These are phyloP conservation scores for Onchidella celtica DNA, from an alignment of 2,888 invertebrate species.

Conservation along the genomic window DNA sequence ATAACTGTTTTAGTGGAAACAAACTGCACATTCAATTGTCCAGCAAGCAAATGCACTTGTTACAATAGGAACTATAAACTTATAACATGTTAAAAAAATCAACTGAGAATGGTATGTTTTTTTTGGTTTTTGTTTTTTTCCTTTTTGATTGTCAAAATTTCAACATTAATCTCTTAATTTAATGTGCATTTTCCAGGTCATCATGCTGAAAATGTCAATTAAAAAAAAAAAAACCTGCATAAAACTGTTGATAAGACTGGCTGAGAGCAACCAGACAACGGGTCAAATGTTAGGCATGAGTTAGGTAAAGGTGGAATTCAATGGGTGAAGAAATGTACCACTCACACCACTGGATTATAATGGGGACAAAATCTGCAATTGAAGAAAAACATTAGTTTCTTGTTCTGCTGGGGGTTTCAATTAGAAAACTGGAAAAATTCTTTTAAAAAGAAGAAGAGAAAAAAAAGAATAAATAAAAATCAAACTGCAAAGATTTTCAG, in stretches of 20 bases:
- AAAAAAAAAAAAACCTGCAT: neutral
- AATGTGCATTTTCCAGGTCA: neutral
- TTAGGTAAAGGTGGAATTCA: neutral
- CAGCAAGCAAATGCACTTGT: no score
- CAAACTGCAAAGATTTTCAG: no score
- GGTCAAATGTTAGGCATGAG: neutral
- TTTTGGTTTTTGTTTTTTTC: no score
- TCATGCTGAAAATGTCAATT: no score
- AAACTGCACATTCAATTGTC: no score
- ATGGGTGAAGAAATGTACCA: neutral
- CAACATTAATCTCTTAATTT: no score
- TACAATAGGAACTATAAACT: no score
- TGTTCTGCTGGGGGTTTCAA: neutral
- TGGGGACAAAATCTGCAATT: constrained; percentile 36
- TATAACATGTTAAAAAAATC: neutral
- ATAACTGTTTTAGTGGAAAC: no score
- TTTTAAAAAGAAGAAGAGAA: neutral
- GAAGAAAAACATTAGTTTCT: constrained; percentile 9
- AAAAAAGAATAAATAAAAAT: no score
- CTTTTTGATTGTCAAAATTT: no score
- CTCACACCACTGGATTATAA: constrained; percentile 47
- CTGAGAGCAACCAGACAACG: no score
- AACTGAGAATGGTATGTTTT: neutral
- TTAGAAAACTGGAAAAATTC: neutral
- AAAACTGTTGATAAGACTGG: no score